Evolutionary conservation across 2,797 vertebrate genomes (phyloP), one percentile per base, ranked within the genome.

Genomic region (Hydrocynus forskahlii): DNA sequence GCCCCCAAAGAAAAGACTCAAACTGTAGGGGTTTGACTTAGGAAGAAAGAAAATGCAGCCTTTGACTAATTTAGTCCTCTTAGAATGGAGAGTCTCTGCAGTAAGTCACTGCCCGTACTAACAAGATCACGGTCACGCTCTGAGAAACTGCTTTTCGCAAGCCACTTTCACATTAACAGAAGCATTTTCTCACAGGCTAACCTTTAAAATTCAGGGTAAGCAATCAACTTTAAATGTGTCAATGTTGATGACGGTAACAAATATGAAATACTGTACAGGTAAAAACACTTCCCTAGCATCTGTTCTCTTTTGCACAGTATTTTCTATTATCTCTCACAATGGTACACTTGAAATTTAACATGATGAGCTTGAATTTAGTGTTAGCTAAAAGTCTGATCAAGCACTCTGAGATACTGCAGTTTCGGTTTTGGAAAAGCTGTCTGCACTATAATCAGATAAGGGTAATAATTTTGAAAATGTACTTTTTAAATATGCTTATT

Each of bases 101-200:
- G 67, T 81, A 78, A 81, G 68, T 78, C 83, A 62, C 54, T 17
- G 12, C 45, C 75, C 2, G 62, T 78, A 75, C 69, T 84, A 84
- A 84, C 75, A 78, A 81, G 79, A 84, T 84, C 75, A 84, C 54
- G 68, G 83, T 70, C 69, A 78, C 74, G 75, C 68, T 76, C 63
- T 71, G 55, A 38, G 64, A 84, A 84, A 84, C 75, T 74, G 83
- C 75, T 81, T 84, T 84, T 75, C 57, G 52, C 72, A 81, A 81
- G 75, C 79, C 38, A 50, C 70, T 81, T 84, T 81, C 69, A 81
- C 75, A 74, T 75, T 62, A 84, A 84, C 79, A 81, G 73, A 45
- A 67, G 45, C 12, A 75, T 83, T 12, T 8, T 77, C 63, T 77
- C 69, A 50, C n/a, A 1, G 3, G 64, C 40, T 75, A 50, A 54